Evolutionary conservation across 2,797 vertebrate genomes (phyloP).

Genomic region (Heliangelus exortis): DNA sequence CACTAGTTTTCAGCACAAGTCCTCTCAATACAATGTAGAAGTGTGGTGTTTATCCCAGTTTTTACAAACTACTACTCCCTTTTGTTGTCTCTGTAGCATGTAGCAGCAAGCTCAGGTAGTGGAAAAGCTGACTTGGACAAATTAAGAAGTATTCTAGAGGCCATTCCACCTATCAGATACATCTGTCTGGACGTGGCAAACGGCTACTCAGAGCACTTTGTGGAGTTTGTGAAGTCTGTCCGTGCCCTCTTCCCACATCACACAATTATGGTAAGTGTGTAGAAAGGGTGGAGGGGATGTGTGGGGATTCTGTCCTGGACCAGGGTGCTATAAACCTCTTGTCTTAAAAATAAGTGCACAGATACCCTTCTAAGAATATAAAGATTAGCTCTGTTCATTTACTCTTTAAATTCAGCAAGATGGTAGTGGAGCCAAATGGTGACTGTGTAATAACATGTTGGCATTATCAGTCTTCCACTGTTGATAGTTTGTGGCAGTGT

Average conservation of each 20-base stretch:
- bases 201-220: conserved; percentile 97
- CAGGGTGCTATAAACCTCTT: not conserved
- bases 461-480: not conserved
- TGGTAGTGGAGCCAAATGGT: not conserved
- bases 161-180: conserved; percentile 89
- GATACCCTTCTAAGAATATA: not conserved
- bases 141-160: conserved; percentile 87
- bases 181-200: conserved; percentile 99
- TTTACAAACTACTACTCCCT: not conserved
- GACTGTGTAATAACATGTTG: not conserved
- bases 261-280: conserved; percentile 93
- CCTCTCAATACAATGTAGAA: not conserved
- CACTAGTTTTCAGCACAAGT: not conserved
- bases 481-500: not conserved
- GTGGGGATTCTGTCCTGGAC: not conserved
- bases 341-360: not conserved
- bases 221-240: conserved; percentile 95
- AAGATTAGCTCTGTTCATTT: not conserved
- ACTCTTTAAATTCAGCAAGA: not conserved
- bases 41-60: not conserved
- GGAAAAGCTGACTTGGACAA: conserved; percentile 89
- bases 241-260: conserved; percentile 90
- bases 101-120: conserved; percentile 95
- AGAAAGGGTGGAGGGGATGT: not conserved
- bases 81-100: conserved; percentile 78